Percentiles rank a stretch among this genome's conserved stretches.
Conservation (phyloP, 2,113 vertebrate species). For the Cavia aperea region DNA sequence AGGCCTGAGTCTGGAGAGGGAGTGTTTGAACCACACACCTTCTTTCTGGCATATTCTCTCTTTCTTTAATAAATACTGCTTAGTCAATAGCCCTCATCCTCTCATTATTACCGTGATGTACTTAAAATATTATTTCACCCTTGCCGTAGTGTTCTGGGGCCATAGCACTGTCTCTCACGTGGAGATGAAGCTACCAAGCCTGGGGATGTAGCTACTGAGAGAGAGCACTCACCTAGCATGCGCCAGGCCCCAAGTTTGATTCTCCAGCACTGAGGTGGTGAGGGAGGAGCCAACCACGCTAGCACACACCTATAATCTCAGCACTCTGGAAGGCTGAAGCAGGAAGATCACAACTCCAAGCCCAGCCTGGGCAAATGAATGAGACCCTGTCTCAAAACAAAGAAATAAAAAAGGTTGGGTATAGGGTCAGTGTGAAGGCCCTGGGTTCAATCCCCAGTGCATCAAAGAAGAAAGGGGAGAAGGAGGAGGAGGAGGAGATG, state of each 20-base stretch:
- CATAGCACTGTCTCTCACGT: fast-evolving
- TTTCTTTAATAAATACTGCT: background rate
- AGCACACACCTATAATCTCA: background rate
- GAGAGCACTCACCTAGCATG: background rate
- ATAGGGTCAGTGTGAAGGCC: background rate
- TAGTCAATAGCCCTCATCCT: background rate
- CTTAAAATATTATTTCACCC: background rate
- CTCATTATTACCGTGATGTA: background rate
- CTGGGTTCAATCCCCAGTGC: background rate
- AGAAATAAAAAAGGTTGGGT: background rate
- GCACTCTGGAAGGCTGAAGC: background rate
- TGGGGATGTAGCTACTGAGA: background rate
- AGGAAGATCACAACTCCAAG: background rate
- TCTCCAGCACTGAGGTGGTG: background rate
- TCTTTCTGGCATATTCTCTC: fast-evolving
- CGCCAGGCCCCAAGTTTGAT: background rate
- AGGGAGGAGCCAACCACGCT: background rate
- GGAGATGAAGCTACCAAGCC: background rate
- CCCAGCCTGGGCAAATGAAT: background rate
- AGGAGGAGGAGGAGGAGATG: background rate
- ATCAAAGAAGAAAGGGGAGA: background rate
- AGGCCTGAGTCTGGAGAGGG: background rate
- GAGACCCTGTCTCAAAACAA: background rate
- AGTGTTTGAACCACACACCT: background rate
- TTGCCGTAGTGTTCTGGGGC: background rate